These are phyloP conservation scores for Drosophila diplacantha DNA, from an alignment of 2,888 invertebrate species.

Conservation along the genomic window DNA sequence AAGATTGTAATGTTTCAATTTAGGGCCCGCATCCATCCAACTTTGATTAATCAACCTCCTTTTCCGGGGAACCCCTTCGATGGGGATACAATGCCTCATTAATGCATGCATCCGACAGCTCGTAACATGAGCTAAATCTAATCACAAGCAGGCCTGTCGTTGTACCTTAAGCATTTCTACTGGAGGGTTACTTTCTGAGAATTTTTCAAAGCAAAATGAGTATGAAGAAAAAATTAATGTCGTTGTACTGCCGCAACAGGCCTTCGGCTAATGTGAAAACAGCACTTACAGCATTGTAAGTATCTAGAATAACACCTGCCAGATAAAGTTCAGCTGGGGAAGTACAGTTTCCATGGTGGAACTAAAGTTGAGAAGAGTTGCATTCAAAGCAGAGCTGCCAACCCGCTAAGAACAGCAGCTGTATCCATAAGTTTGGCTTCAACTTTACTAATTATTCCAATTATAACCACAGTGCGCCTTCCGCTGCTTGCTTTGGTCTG, in stretches of 20 bases:
- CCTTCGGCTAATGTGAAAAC: conserved; percentile 31
- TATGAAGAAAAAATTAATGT: conserved; percentile 43
- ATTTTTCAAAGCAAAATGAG: conserved; percentile 25
- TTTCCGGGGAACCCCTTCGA: conserved; percentile 2
- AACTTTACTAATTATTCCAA: background rate
- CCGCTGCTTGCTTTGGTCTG: conserved; percentile 45
- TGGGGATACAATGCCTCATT: conserved; percentile 30
- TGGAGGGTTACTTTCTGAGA: background rate
- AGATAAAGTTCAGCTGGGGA: too few relatives aligned
- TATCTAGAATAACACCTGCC: too few relatives aligned
- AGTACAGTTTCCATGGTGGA: too few relatives aligned
- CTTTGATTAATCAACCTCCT: conserved; percentile 27
- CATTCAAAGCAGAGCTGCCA: too few relatives aligned
- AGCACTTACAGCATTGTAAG: conserved; percentile 51
- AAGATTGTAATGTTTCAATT: conserved; percentile 63
- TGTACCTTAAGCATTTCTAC: background rate
- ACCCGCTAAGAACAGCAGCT: background rate
- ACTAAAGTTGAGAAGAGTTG: too few relatives aligned
- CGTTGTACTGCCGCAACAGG: conserved; percentile 14
- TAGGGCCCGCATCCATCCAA: conserved; percentile 24
- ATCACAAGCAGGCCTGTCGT: conserved; percentile 17
- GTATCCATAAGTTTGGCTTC: too few relatives aligned
- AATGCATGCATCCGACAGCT: conserved; percentile 1
- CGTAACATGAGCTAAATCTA: conserved; percentile 4
- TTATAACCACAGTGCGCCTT: conserved; percentile 44